Evolutionary conservation across 1,140 invertebrate genomes (phyloP).

Genomic region (Drosophila sucinea): DNA sequence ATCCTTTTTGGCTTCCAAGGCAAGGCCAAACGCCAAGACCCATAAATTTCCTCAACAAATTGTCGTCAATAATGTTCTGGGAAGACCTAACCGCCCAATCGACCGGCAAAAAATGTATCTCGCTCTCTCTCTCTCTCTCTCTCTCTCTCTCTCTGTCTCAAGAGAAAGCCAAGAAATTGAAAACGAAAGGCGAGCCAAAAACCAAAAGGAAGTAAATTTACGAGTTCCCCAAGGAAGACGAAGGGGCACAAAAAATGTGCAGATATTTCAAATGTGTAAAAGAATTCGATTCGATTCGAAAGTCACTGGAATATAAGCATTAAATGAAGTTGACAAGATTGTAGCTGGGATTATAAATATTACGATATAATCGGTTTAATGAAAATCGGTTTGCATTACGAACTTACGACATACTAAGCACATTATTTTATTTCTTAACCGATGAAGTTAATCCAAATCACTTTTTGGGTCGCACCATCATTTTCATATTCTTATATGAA

Average conservation of each 20-base stretch:
- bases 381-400: no score
- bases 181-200: conserved; percentile 43
- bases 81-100: conserved; percentile 18
- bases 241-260: conserved; percentile 8
- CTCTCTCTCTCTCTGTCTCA: background rate
- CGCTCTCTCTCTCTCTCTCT: background rate
- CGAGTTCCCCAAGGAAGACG: conserved; percentile 23
- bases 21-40: conserved; percentile 49
- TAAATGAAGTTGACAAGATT: conserved; percentile 8
- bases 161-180: conserved; percentile 49
- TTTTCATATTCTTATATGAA: background rate
- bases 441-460: no score
- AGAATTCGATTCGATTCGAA: background rate
- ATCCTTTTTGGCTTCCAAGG: conserved; percentile 34
- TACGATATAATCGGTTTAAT: no score
- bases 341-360: background rate
- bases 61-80: conserved; percentile 67
- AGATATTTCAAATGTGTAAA: conserved; percentile 11
- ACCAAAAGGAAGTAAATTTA: conserved; percentile 25
- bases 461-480: background rate
- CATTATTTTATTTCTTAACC: no score
- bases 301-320: background rate
- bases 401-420: no score
- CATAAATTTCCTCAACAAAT: conserved; percentile 73
- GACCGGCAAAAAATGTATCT: conserved; percentile 16